Conservation (phyloP, 2,888 invertebrate genomes). For the Pristionchus japonicus region DNA sequence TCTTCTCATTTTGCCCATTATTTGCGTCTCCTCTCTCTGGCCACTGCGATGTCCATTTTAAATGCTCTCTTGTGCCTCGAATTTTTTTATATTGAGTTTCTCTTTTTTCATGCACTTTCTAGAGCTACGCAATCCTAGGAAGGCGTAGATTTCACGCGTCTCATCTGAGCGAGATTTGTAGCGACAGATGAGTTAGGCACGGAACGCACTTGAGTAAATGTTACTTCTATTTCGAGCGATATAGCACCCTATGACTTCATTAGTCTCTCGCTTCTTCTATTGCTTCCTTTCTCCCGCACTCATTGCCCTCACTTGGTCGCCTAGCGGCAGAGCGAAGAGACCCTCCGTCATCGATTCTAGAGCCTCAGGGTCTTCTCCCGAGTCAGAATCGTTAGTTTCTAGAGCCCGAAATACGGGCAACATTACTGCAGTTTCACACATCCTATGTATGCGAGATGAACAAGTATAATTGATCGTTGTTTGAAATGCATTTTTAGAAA, state of each 20-base stretch:
- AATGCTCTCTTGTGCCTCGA: background rate
- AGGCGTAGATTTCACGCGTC: too few relatives aligned
- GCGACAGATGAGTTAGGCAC: too few relatives aligned
- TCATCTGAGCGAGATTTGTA: too few relatives aligned
- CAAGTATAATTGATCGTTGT: background rate
- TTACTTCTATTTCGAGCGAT: too few relatives aligned
- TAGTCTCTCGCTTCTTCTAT: background rate
- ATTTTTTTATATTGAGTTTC: background rate
- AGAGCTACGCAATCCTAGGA: too few relatives aligned
- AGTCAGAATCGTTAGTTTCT: background rate
- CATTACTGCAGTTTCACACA: too few relatives aligned
- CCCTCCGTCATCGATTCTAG: background rate
- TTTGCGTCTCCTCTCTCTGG: background rate
- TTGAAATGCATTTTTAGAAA: too few relatives aligned
- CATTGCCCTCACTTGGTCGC: background rate
- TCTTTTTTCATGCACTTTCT: too few relatives aligned
- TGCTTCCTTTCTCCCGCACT: background rate
- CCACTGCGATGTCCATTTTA: background rate
- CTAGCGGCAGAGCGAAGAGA: background rate
- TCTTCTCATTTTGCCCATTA: background rate
- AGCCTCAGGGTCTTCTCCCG: background rate
- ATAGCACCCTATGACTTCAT: too few relatives aligned
- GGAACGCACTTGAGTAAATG: too few relatives aligned
- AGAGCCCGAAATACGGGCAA: too few relatives aligned
- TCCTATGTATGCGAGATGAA: background rate